Percentiles rank a stretch among this genome's conserved stretches.
These are phyloP conservation scores for Himalopsyche japonica DNA, from an alignment of 2,888 invertebrate species.

Conservation along the genomic window DNA sequence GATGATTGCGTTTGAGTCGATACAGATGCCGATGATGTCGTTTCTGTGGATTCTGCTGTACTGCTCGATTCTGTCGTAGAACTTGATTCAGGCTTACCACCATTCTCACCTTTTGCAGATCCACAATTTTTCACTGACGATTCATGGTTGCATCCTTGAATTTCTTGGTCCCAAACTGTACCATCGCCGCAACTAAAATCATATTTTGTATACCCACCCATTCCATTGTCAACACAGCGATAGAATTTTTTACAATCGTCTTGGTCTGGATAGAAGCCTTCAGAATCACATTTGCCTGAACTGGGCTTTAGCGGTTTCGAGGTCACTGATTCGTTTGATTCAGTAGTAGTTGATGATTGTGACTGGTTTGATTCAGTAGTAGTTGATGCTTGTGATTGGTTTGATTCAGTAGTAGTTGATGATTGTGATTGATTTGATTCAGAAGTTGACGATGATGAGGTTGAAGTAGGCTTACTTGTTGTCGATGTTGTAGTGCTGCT, in stretches of 20 bases:
- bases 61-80: constrained; percentile 23
- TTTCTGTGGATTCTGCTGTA: constrained; percentile 23
- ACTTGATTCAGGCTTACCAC: constrained; percentile 26
- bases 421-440: constrained; percentile 14
- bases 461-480: not conserved
- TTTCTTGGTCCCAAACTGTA: constrained; percentile 70
- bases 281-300: constrained; percentile 55
- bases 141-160: constrained; percentile 67
- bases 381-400: constrained; percentile 42
- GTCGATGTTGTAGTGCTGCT: not conserved
- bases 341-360: constrained; percentile 52
- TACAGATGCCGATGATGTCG: constrained; percentile 21
- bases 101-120: constrained; percentile 8
- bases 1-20: constrained; percentile 11
- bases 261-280: constrained; percentile 74
- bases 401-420: constrained; percentile 46
- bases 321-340: constrained; percentile 47
- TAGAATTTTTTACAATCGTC: constrained; percentile 75
- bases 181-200: constrained; percentile 72
- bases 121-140: constrained; percentile 61
- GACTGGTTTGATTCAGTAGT: constrained; percentile 44
- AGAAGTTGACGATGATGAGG: constrained; percentile 27
- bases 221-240: constrained; percentile 70
- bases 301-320: constrained; percentile 22
- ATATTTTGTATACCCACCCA: constrained; percentile 65